phyloP scores from a whole-genome alignment of 2,113 vertebrate genomes.

The Petroica traversi region DNA sequence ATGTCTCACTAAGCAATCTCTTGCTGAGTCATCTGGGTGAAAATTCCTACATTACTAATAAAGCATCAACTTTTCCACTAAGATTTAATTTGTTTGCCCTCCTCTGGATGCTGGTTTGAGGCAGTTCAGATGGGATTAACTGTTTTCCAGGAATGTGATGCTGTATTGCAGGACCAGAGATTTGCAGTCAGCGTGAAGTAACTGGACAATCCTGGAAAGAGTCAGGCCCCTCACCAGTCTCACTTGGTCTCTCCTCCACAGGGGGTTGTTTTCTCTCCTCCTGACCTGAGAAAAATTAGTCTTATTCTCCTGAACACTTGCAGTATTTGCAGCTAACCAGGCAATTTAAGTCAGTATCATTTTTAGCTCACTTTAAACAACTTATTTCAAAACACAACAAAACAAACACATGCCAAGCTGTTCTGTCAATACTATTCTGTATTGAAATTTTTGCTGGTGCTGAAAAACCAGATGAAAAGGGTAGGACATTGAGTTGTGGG shows the following conservation, averaged over 20 bases:
- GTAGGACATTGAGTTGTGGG: background rate
- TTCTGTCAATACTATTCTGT: background rate
- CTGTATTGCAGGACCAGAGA: background rate
- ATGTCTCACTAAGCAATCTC: background rate
- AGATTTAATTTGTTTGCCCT: background rate
- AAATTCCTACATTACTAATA: background rate
- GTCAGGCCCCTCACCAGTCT: background rate
- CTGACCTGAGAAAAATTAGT: background rate
- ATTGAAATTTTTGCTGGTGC: background rate
- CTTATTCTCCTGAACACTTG: background rate
- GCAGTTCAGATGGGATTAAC: background rate
- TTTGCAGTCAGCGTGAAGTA: background rate
- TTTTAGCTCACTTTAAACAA: background rate
- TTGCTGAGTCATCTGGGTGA: background rate
- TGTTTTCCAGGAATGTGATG: background rate
- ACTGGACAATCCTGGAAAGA: background rate
- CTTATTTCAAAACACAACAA: background rate
- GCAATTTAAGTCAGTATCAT: background rate
- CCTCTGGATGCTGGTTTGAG: background rate
- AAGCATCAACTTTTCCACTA: background rate
- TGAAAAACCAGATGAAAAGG: background rate
- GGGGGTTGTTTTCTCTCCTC: background rate
- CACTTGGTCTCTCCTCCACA: rapidly evolving
- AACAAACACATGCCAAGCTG: background rate
- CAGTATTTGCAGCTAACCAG: background rate